Percentiles rank a stretch among this genome's conserved stretches.
Conservation (phyloP, 2,888 invertebrate genomes). For the Microchrysa polita region DNA sequence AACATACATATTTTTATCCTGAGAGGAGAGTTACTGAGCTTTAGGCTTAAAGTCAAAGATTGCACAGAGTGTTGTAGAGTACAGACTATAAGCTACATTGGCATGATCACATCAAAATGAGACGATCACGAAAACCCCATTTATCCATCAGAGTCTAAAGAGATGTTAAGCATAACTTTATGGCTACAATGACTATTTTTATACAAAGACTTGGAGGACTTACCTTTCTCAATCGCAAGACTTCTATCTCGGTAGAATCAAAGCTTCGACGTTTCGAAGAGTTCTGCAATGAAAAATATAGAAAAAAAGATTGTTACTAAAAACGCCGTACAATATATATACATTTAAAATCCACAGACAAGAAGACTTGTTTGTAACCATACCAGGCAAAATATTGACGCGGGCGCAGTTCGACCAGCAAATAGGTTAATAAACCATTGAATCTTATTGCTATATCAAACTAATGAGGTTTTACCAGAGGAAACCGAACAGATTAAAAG, state of each 20-base stretch:
- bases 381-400: not conserved
- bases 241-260: constrained; percentile 50
- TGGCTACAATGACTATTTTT: not conserved
- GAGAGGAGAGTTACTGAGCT: not conserved
- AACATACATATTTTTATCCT: not conserved
- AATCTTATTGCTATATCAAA: not conserved
- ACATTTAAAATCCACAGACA: not conserved
- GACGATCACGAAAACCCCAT: constrained; percentile 19
- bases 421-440: constrained; percentile 4
- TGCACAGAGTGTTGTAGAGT: too few species aligned
- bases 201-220: constrained; percentile 19
- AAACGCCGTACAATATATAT: too few species aligned
- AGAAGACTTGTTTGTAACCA: not conserved
- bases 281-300: constrained; percentile 44
- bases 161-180: not conserved
- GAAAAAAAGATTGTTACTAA: not conserved
- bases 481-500: not conserved
- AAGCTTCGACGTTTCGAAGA: constrained; percentile 45
- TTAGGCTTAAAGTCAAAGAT: too few species aligned
- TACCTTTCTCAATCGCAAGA: constrained; percentile 49
- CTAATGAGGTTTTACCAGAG: not conserved
- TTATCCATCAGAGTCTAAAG: not conserved
- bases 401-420: too few species aligned
- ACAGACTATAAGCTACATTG: too few species aligned
- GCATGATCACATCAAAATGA: not conserved